Conservation (phyloP, 1,140 invertebrate genomes). For the Telenomus remus region DNA sequence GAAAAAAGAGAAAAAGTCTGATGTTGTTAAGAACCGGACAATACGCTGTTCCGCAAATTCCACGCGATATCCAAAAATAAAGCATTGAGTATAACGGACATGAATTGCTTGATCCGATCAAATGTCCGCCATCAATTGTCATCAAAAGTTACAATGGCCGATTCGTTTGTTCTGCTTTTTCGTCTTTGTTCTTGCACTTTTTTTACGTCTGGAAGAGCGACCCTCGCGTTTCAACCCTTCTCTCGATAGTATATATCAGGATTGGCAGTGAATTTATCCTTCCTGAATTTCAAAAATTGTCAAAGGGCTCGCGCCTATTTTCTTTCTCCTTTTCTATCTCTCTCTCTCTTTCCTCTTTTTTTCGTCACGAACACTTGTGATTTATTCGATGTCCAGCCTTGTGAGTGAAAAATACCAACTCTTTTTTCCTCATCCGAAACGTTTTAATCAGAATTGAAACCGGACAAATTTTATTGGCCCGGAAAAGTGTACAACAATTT, state of each 20-base stretch:
- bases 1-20: background rate
- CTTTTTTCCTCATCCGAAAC: too few species aligned
- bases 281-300: constrained; percentile 46
- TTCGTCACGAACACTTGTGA: too few species aligned
- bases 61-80: constrained; percentile 30
- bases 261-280: constrained; percentile 49
- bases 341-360: too few species aligned
- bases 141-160: constrained; percentile 67
- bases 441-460: too few species aligned
- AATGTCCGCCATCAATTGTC: constrained; percentile 69
- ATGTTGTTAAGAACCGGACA: background rate
- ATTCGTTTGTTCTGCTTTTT: constrained; percentile 49
- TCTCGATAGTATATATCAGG: constrained; percentile 45
- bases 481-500: too few species aligned
- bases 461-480: too few species aligned
- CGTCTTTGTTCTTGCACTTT: constrained; percentile 48
- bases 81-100: constrained; percentile 62
- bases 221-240: constrained; percentile 41
- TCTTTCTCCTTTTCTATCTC: constrained; percentile 28
- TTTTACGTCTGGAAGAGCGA: constrained; percentile 46
- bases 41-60: constrained; percentile 6
- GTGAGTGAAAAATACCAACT: too few species aligned
- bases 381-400: too few species aligned
- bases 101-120: constrained; percentile 71
- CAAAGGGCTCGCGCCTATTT: constrained; percentile 52